Evolutionary conservation across 2,888 invertebrate genomes (phyloP), one percentile per base, ranked within the genome.

Genomic region (Limnephilus marmoratus): DNA sequence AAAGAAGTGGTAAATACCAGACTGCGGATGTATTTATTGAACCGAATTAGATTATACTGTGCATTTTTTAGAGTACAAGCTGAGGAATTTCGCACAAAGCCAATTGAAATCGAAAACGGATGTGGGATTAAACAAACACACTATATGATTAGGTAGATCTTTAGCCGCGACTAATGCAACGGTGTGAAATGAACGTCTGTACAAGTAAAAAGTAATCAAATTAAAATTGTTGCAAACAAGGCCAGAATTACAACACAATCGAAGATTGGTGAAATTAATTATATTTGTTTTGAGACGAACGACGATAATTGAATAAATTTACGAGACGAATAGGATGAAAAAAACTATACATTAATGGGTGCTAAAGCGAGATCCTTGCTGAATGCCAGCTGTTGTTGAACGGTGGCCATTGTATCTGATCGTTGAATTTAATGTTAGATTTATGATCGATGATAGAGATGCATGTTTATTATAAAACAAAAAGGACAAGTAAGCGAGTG

Each of bases 31-130:
- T 31, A 88, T 88, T 68, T 31, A 88, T 88, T 68, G 31, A 80
- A 88, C 31, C 15, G 29, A 88, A 88, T 88, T 45, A 68, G 88
- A 88, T 88, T 34, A 34, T 49, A 29, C 29, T 86, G 29, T 29
- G 80, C 18, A 24, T n/a, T 53, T 31, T 37, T 68, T 24, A 34
- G 34, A 88, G 53, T 13, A 15, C 37, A 34, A 68, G 80, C 53
- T 4, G 88, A 31, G 18, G 80, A 68, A 88, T 80, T 85, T 41
- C 29, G 15, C 88, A 18, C 53, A 68, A 24, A 31, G 34, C 68
- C 80, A 68, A 88, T 68, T 85, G 37, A 85, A 85, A 85, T 85
- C 34, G 12, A 88, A 88, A 88, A 68, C 80, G 88, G 68, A 88
- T 88, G 80, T 88, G 15, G 34, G 7, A 85, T 15, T 68, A 88